A percentile compares a stretch with the other conserved stretches of the same genome.
These are phyloP conservation scores for Sminthurinus signatus DNA, from an alignment of 1,140 invertebrate species.

Conservation along the genomic window DNA sequence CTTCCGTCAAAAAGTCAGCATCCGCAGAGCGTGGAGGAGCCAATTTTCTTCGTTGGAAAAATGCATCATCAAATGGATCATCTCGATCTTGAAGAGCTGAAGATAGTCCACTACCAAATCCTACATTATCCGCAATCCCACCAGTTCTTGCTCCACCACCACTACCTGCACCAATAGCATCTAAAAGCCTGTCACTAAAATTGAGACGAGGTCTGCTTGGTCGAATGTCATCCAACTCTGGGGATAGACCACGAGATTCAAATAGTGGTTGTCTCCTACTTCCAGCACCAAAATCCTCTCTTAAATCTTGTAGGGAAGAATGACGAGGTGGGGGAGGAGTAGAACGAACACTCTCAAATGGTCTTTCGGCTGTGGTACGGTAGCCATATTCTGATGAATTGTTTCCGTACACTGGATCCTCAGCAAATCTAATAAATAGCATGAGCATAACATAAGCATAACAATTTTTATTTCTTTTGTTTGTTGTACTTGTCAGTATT, in stretches of 20 bases:
- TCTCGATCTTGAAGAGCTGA: slow-evolving; percentile 13
- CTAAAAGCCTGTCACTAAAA: background rate
- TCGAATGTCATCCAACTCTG: slow-evolving; percentile 5
- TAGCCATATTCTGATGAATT: background rate
- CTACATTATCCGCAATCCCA: background rate
- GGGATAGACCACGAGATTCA: background rate
- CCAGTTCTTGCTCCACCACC: background rate
- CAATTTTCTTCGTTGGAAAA: slow-evolving; percentile 14
- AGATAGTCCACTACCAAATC: slow-evolving; percentile 10
- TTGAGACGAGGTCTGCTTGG: slow-evolving; percentile 1
- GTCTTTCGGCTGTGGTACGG: background rate
- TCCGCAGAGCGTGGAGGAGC: slow-evolving; percentile 18
- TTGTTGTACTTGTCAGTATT: too few relatives aligned
- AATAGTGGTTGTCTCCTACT: background rate
- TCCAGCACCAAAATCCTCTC: too few relatives aligned
- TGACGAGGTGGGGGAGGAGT: background rate
- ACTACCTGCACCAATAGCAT: background rate
- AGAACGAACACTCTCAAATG: background rate
- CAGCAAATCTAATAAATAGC: slow-evolving; percentile 12
- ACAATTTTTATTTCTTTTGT: too few relatives aligned
- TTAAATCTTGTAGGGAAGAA: slow-evolving; percentile 8
- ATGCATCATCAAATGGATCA: slow-evolving; percentile 20
- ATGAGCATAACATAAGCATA: too few relatives aligned
- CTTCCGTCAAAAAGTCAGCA: slow-evolving; percentile 19
- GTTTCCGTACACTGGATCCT: slow-evolving; percentile 16